Conservation (phyloP, 2,113 vertebrate genomes). For the Lagopus leucura region DNA sequence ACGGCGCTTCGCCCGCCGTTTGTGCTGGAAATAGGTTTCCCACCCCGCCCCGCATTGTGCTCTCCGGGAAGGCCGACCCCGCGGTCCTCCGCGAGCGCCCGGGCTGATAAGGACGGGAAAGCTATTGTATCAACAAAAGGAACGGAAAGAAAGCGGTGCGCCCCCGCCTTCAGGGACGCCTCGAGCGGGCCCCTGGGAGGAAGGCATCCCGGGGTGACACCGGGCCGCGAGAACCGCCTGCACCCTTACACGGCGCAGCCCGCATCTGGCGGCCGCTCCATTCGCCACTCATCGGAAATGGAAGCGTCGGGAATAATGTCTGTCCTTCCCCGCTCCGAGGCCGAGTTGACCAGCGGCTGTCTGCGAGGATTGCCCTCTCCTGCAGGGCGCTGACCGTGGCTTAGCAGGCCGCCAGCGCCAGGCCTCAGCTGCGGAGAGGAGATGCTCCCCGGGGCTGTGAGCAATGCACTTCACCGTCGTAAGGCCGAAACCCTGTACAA, state of each 20-base stretch:
- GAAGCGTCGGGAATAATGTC: constrained; percentile 57
- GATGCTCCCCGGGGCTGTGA: background rate
- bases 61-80: too few relatives aligned
- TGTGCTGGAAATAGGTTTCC: background rate
- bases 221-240: too few relatives aligned
- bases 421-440: too few relatives aligned
- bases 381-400: constrained; percentile 24
- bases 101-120: background rate
- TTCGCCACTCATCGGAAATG: constrained; percentile 56
- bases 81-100: background rate
- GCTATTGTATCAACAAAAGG: too few relatives aligned
- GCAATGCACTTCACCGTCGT: background rate
- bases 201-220: too few relatives aligned
- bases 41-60: background rate
- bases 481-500: background rate
- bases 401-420: background rate
- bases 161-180: too few relatives aligned
- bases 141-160: too few relatives aligned
- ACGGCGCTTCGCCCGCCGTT: too few relatives aligned
- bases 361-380: constrained; percentile 34
- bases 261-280: constrained; percentile 31
- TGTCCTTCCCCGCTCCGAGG: constrained; percentile 12
- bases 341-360: constrained; percentile 54
- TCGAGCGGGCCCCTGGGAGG: too few relatives aligned
- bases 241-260: background rate